Percentiles rank a stretch among this genome's conserved stretches.
Conservation (phyloP, 2,888 invertebrate genomes). For the Hirtodrosophila histrioides region DNA sequence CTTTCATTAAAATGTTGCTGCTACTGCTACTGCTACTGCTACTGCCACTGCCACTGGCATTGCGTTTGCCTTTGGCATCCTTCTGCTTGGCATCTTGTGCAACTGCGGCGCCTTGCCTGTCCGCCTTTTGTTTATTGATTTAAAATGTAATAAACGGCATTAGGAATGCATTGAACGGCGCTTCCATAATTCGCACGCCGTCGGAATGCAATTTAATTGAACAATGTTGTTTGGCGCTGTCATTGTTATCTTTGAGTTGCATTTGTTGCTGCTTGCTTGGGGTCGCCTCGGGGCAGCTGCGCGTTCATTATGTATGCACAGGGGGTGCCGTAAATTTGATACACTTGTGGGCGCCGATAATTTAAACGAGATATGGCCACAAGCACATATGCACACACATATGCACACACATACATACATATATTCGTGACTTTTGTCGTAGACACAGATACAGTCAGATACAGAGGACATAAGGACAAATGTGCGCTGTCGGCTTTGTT, state of each 20-base stretch:
- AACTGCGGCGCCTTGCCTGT: background rate
- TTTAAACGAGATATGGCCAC: conserved; percentile 61
- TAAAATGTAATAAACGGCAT: conserved; percentile 72
- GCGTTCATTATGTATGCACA: conserved; percentile 50
- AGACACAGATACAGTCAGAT: conserved; percentile 1
- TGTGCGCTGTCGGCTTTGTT: conserved; percentile 50
- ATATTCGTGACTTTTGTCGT: conserved; percentile 58
- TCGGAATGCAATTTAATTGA: conserved; percentile 75
- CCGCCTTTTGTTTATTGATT: conserved; percentile 65
- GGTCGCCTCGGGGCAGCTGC: conserved; percentile 33
- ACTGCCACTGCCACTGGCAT: conserved; percentile 2
- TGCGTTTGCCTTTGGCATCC: conserved; percentile 22
- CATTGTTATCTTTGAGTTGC: conserved; percentile 57
- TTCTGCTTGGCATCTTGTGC: conserved; percentile 28
- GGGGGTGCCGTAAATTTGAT: conserved; percentile 70
- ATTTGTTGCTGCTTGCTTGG: conserved; percentile 29
- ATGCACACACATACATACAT: conserved; percentile 12
- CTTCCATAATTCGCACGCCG: conserved; percentile 66
- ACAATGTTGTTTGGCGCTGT: conserved; percentile 61
- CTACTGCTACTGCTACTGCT: conserved; percentile 6
- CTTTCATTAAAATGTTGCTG: conserved; percentile 73
- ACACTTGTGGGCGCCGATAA: conserved; percentile 71
- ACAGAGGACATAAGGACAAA: conserved; percentile 8
- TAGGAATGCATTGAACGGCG: conserved; percentile 45
- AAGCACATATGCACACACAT: conserved; percentile 24